A percentile compares a stretch with the other conserved stretches of the same genome.
Conservation (phyloP, 1,140 invertebrate genomes). For the Drosophila insularis region DNA sequence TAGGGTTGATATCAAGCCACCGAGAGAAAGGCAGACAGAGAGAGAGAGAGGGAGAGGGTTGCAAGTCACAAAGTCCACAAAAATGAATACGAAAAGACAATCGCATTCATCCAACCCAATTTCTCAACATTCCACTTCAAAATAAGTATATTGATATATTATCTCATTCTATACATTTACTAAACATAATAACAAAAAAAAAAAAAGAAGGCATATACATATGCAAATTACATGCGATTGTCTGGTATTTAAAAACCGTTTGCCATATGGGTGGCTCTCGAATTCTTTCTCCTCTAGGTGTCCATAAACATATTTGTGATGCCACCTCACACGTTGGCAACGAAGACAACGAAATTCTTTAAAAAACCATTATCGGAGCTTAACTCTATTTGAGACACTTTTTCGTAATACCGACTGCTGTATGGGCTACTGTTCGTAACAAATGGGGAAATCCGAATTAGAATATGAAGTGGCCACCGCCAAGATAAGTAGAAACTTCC, state of each 20-base stretch:
- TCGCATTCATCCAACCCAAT: background rate
- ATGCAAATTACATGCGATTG: slow-evolving; percentile 60
- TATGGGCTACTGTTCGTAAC: slow-evolving; percentile 55
- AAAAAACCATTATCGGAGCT: slow-evolving; percentile 75
- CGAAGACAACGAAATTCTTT: slow-evolving; percentile 61
- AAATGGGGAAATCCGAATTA: slow-evolving; percentile 63
- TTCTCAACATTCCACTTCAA: slow-evolving; percentile 9
- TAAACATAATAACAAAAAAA: background rate
- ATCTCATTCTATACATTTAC: background rate
- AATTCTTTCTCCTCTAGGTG: background rate
- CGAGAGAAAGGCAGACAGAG: slow-evolving; percentile 14
- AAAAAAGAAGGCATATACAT: slow-evolving; percentile 10
- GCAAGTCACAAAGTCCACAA: background rate
- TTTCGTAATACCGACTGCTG: slow-evolving; percentile 17
- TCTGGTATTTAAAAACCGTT: slow-evolving; percentile 50
- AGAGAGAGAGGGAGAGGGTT: slow-evolving; percentile 29
- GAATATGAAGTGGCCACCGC: slow-evolving; percentile 64
- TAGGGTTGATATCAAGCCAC: slow-evolving; percentile 28
- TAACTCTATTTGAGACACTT: slow-evolving; percentile 64
- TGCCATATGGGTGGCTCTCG: slow-evolving; percentile 60
- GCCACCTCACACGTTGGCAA: background rate
- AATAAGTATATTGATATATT: slow-evolving; percentile 3
- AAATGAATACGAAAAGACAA: background rate
- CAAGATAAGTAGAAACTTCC: slow-evolving; percentile 8
- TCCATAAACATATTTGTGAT: background rate